Percentiles rank a stretch among this genome's conserved stretches.
Conservation (phyloP, 2,888 invertebrate species). For the Eumerus sabulonum region DNA sequence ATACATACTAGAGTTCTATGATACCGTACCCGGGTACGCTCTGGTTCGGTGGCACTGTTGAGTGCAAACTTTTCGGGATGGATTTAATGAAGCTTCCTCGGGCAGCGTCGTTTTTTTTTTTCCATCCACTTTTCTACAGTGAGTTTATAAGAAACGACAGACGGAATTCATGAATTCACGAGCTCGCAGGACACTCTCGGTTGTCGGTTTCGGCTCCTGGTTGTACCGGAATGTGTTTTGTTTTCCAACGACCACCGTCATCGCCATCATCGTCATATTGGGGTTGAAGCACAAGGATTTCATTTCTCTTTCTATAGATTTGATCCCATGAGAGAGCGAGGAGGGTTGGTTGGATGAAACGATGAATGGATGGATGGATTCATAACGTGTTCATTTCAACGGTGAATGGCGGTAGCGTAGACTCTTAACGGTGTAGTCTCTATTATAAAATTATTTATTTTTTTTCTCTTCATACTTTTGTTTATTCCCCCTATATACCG, state of each 20-base stretch:
- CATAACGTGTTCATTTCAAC: conserved; percentile 17
- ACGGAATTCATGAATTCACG: conserved; percentile 33
- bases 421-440: conserved; percentile 28
- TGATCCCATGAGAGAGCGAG: neutral
- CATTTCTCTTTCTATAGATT: conserved; percentile 37
- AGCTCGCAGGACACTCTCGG: conserved; percentile 36
- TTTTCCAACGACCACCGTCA: conserved; percentile 27
- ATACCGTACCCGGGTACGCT: too few species aligned
- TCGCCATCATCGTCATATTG: neutral
- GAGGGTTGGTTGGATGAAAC: too few species aligned
- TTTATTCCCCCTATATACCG: conserved; percentile 2
- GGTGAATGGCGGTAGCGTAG: conserved; percentile 14
- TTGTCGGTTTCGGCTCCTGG: neutral
- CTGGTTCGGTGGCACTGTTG: conserved; percentile 1
- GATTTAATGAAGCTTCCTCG: conserved; percentile 67
- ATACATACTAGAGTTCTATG: neutral
- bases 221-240: conserved; percentile 22
- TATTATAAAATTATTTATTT: conserved; percentile 58
- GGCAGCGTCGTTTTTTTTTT: conserved; percentile 52
- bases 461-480: conserved; percentile 39
- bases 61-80: conserved; percentile 59
- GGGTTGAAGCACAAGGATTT: conserved; percentile 32
- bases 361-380: neutral
- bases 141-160: conserved; percentile 66
- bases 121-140: neutral